Percentiles rank a stretch among this genome's conserved stretches.
Conservation (phyloP, 2,888 invertebrate genomes). For the Adela reaumurella region DNA sequence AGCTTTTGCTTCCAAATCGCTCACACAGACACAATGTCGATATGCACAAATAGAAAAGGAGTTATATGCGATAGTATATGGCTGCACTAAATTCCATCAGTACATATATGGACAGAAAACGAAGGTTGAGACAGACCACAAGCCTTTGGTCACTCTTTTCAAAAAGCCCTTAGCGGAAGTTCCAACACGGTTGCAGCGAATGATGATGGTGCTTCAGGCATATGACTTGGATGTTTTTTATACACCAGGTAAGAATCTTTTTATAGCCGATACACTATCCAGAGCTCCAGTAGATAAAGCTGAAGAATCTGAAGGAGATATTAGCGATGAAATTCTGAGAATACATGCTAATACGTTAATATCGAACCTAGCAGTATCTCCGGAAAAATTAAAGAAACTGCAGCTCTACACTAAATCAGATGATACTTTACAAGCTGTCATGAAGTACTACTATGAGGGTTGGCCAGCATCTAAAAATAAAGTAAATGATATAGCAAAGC, state of each 20-base stretch:
- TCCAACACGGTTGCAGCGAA: conserved; percentile 13
- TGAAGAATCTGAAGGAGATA: too few relatives aligned
- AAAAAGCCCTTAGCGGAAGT: conserved; percentile 13
- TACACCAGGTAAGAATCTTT: conserved; percentile 12
- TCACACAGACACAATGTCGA: conserved; percentile 15
- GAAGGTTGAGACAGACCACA: conserved; percentile 12
- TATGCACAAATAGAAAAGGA: conserved; percentile 15
- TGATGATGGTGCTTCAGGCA: conserved; percentile 15
- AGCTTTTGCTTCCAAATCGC: conserved; percentile 16
- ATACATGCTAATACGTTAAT: too few relatives aligned
- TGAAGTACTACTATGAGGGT: too few relatives aligned
- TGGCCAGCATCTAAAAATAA: too few relatives aligned
- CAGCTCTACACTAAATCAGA: too few relatives aligned
- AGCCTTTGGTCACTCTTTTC: conserved; percentile 12
- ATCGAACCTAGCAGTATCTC: too few relatives aligned
- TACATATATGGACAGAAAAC: conserved; percentile 12
- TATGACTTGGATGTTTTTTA: conserved; percentile 13
- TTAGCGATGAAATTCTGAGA: too few relatives aligned
- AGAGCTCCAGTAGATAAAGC: too few relatives aligned
- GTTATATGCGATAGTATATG: conserved; percentile 10
- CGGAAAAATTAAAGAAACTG: too few relatives aligned
- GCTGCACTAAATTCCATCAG: conserved; percentile 13
- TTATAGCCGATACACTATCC: conserved; percentile 9
- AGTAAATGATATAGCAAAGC: too few relatives aligned
- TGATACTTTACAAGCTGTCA: too few relatives aligned